These are phyloP conservation scores for Aepyceros melampus DNA, from an alignment of 2,113 vertebrate species.

Conservation along the genomic window DNA sequence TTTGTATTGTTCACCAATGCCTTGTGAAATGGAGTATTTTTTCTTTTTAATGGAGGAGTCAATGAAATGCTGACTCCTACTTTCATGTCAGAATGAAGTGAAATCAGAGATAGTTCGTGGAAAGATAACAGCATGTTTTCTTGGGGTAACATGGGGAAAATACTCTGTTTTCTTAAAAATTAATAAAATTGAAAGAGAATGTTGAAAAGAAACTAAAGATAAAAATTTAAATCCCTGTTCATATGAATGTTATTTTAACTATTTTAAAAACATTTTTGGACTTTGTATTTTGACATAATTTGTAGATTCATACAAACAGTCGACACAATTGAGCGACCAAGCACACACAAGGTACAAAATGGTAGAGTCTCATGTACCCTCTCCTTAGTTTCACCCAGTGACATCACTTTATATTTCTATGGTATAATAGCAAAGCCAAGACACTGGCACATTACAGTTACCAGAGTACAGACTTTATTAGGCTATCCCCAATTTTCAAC, in stretches of 20 bases:
- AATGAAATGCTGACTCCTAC: not conserved
- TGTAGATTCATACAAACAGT: not conserved
- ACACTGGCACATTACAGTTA: not conserved
- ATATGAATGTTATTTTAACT: not conserved
- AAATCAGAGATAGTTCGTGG: not conserved
- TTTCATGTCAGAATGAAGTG: not conserved
- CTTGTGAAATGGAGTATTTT: not conserved
- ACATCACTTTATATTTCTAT: not conserved
- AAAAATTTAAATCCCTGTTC: not conserved
- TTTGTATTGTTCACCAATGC: not conserved
- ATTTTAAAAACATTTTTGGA: not conserved
- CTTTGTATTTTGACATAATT: not conserved
- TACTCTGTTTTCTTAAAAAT: not conserved
- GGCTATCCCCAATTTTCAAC: not conserved
- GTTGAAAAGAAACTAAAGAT: not conserved
- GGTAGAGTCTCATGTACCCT: not conserved
- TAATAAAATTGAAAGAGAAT: not conserved
- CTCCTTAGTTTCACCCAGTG: not conserved
- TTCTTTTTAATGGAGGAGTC: not conserved
- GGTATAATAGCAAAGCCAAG: not conserved
- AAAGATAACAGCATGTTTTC: not conserved
- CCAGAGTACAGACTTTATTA: not conserved
- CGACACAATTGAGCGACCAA: fast-evolving
- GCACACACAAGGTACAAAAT: not conserved
- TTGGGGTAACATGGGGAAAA: not conserved